Evolutionary conservation across 1,140 invertebrate genomes (phyloP).

Genomic region (Nomia melanderi): DNA sequence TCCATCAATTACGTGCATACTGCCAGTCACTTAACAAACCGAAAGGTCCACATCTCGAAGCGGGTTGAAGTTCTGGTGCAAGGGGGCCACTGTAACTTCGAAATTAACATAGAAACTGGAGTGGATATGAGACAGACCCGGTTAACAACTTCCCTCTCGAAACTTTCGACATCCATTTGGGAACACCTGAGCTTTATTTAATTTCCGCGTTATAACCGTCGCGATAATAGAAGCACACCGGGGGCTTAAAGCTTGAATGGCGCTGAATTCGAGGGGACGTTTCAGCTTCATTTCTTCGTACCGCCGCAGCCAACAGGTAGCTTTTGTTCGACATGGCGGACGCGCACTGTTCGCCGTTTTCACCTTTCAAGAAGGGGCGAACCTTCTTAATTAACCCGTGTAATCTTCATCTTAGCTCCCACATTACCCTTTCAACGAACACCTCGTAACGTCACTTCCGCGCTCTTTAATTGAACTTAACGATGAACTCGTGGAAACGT

Average conservation of each 20-base stretch:
- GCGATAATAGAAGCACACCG: background rate
- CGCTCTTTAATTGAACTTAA: background rate
- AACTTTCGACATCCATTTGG: background rate
- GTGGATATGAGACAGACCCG: background rate
- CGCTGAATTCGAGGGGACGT: background rate
- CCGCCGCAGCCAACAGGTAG: background rate
- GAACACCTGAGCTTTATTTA: background rate
- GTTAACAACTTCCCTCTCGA: slow-evolving; percentile 1
- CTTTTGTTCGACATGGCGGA: background rate
- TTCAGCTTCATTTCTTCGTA: background rate
- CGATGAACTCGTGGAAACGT: background rate
- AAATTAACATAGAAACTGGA: background rate
- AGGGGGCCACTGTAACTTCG: background rate
- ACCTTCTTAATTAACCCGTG: background rate
- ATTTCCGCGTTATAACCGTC: background rate
- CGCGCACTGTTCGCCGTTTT: background rate
- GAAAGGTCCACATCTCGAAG: background rate
- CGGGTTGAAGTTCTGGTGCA: background rate
- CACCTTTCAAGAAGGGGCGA: background rate
- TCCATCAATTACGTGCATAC: no score
- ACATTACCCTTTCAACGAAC: background rate
- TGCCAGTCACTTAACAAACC: background rate
- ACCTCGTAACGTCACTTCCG: background rate
- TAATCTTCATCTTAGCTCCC: background rate
- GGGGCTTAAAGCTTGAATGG: background rate